Evolutionary conservation across 2,113 vertebrate species (phyloP), one percentile per base, ranked within the genome.

Genomic region (Otocyon megalotis): DNA sequence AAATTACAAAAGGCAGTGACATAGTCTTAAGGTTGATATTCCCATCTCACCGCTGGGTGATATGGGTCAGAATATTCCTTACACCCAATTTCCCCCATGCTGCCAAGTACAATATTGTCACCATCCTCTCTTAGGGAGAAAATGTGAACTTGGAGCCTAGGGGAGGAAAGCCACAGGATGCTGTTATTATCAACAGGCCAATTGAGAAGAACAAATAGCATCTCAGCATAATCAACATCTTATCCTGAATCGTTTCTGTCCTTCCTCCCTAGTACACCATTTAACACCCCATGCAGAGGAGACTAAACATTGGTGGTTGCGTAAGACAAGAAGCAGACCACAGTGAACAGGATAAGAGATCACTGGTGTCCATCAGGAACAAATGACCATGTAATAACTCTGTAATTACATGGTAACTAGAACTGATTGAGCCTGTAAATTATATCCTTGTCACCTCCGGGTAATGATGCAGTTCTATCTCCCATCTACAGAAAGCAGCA

Each of bases 351-450:
- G 92, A 90, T 85, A 96, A 93, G 94, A 90, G 95, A 98, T 95
- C 32, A 4, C 90, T 53, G 32, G 95, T 98, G 98, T 98, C 98
- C 94, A 96, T 97, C 96, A 97, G 94, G 94, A 98, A 97, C 97
- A 98, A 98, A 98, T 95, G 96, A 93, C 97, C 97, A 96, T 97
- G 98, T 98, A 98, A 98, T 98, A 98, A 98, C 96, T 97, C 97
- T 96, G 95, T 98, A 98, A 98, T 98, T 97, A 98, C 97, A 96
- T 92, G 94, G 98, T 97, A 97, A 98, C 97, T 96, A 97, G 97
- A 96, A 96, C 96, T 94, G 96, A 98, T 97, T 97, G 97, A 90
- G 97, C 96, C 97, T 97, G 94, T 98, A 97, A 97, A 98, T 98
- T 97, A 97, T 92, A 93, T 97, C 93, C 95, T 93, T 97, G 97